Evolutionary conservation across 2,113 vertebrate genomes (phyloP).

Genomic region (Sander vitreus): DNA sequence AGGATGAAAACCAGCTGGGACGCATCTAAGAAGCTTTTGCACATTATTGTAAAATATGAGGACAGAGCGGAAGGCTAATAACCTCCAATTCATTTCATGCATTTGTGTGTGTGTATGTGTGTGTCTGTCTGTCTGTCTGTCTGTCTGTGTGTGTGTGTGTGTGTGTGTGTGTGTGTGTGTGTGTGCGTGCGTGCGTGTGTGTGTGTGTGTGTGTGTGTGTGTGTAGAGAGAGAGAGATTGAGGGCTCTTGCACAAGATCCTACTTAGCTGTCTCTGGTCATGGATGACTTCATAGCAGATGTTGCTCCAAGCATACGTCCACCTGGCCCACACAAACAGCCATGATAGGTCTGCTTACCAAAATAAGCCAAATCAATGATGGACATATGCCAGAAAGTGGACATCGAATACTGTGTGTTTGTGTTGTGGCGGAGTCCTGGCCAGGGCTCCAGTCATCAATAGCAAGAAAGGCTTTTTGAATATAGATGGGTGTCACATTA

Average conservation of each 20-base stretch:
- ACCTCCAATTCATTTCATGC: conserved; percentile 36
- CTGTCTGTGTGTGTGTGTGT: too few relatives aligned
- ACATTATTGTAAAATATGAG: conserved; percentile 40
- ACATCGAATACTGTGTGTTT: conserved; percentile 20
- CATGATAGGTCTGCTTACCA: conserved; percentile 48
- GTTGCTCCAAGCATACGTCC: conserved; percentile 36
- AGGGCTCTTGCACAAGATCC: conserved; percentile 37
- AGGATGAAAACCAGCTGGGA: conserved; percentile 48
- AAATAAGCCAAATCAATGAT: conserved; percentile 53
- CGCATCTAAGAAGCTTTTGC: conserved; percentile 40
- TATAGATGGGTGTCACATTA: not conserved
- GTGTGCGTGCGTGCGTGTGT: too few relatives aligned
- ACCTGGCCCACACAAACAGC: conserved; percentile 52
- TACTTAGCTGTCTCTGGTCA: conserved; percentile 39
- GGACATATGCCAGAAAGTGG: conserved; percentile 26
- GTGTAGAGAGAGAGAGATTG: conserved; percentile 6
- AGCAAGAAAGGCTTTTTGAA: not conserved
- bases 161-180: too few relatives aligned
- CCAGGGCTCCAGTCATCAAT: not conserved
- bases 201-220: not conserved
- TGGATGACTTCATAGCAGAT: conserved; percentile 73
- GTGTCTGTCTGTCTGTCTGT: too few relatives aligned
- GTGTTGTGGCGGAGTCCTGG: not conserved
- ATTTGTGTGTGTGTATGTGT: conserved; percentile 1
- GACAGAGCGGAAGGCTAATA: conserved; percentile 42